Conservation (phyloP, 1,140 invertebrate genomes). For the Scaptomyza graminum region DNA sequence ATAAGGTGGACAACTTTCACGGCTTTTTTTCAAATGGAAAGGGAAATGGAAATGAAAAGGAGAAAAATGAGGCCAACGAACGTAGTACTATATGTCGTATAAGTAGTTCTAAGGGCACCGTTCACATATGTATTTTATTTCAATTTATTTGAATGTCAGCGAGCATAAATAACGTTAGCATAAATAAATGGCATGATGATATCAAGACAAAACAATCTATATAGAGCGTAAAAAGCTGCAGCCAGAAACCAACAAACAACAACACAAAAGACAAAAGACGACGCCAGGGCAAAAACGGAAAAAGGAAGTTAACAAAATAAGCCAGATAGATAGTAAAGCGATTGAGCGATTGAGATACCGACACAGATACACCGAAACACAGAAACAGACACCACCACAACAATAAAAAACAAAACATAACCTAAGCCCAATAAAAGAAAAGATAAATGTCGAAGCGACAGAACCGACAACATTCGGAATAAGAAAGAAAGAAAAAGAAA, state of each 20-base stretch:
- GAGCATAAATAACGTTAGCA: constrained; percentile 73
- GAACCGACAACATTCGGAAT: constrained; percentile 23
- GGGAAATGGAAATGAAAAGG: constrained; percentile 14
- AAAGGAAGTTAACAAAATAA: constrained; percentile 82
- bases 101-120: not conserved
- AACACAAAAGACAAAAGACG: constrained; percentile 34
- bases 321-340: constrained; percentile 66
- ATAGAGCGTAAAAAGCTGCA: constrained; percentile 65
- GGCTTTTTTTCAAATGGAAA: constrained; percentile 28
- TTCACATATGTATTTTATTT: constrained; percentile 73
- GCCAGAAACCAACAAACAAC: no score
- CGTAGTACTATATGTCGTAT: constrained; percentile 1
- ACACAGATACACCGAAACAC: constrained; percentile 39
- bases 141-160: constrained; percentile 72
- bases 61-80: constrained; percentile 15
- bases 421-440: constrained; percentile 74
- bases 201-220: constrained; percentile 69
- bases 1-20: constrained; percentile 50
- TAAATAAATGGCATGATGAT: constrained; percentile 58
- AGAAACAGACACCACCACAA: constrained; percentile 31
- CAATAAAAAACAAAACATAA: constrained; percentile 30
- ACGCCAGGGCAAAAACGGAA: constrained; percentile 55
- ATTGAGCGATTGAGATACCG: constrained; percentile 71
- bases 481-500: constrained; percentile 34
- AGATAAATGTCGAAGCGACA: constrained; percentile 74